Evolutionary conservation across 2,113 vertebrate species (phyloP), one percentile per base, ranked within the genome.

Genomic region (Balaenoptera acutorostrata): DNA sequence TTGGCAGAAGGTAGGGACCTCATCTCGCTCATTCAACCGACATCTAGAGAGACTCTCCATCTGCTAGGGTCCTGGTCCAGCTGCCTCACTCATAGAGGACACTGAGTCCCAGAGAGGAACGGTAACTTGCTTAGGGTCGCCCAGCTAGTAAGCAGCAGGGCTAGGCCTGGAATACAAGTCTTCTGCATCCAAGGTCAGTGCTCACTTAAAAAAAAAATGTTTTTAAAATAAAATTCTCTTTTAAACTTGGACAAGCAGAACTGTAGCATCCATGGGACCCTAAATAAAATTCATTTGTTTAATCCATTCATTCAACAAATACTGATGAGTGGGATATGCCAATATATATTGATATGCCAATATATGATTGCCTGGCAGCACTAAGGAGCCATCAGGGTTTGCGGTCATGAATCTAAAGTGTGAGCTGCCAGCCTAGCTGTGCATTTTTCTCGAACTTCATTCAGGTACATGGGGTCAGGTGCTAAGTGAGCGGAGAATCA

Each of bases 181-280:
- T 88, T 71, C 82, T 64, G 25, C 61, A 23, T 39, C 61, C 74
- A 77, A 77, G 74, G 31, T 18, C 46, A 33, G 31, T 13, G 10
- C 18, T 33, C 80, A 63, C 36, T 49, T 57, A 6, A 33, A 85
- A 61, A 61, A 64, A 77, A 77, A 85, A 57, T 25, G 0, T 20
- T 94, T 88, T 68, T 20, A 52, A 92, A 75, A 57, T 88, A 87
- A 87, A 81, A 52, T 80, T 69, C 14, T 52, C 55, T 52, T 92
- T 52, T 75, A 85, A 89, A 81, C 55, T 55, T 21, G 14, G 63
- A 63, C 59, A 95, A 44, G n/a, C 36, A 90, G 44, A 90, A 46
- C 36, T 49, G 8, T 29, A 61, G 20, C 59, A 57, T 41, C 11
- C 6, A 41, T 63, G 64, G 46, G 83, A 33, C 46, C 82, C 57